These are phyloP conservation scores for Chrysotoxum bicinctum DNA, from an alignment of 2,888 invertebrate genomes.

Conservation along the genomic window DNA sequence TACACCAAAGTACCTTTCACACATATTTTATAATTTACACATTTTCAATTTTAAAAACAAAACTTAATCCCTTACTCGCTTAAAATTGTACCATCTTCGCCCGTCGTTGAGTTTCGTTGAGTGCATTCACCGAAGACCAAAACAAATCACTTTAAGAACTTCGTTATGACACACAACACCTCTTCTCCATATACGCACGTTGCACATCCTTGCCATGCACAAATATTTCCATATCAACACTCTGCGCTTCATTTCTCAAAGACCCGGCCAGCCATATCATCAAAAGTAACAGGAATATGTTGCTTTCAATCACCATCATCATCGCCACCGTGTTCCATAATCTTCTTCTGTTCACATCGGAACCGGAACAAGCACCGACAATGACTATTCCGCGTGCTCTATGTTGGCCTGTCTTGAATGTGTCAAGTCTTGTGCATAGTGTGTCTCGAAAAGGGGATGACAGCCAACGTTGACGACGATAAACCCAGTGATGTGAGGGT, in stretches of 20 bases:
- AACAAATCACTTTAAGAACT: constrained; percentile 57
- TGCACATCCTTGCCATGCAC: constrained; percentile 17
- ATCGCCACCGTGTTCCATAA: neutral
- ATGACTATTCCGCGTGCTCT: constrained; percentile 23
- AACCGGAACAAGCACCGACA: neutral
- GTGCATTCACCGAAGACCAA: constrained; percentile 29
- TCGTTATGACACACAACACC: constrained; percentile 33
- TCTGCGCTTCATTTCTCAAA: constrained; percentile 7
- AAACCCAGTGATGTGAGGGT: constrained; percentile 8
- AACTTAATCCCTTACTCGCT: neutral
- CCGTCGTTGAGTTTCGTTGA: neutral
- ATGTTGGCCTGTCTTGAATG: constrained; percentile 23
- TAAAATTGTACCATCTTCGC: neutral
- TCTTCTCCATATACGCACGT: constrained; percentile 8
- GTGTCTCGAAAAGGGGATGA: neutral
- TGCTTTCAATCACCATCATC: neutral
- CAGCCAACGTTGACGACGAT: neutral
- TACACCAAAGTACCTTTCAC: too few relatives aligned
- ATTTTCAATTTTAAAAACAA: too few relatives aligned
- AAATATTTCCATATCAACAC: constrained; percentile 36
- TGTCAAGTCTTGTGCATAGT: neutral
- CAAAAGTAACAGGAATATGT: constrained; percentile 8
- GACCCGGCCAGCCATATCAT: constrained; percentile 20
- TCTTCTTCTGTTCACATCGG: constrained; percentile 5
- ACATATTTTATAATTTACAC: too few relatives aligned